phyloP scores from a whole-genome alignment of 2,113 vertebrate genomes.

The Rhabdomys dilectus region DNA sequence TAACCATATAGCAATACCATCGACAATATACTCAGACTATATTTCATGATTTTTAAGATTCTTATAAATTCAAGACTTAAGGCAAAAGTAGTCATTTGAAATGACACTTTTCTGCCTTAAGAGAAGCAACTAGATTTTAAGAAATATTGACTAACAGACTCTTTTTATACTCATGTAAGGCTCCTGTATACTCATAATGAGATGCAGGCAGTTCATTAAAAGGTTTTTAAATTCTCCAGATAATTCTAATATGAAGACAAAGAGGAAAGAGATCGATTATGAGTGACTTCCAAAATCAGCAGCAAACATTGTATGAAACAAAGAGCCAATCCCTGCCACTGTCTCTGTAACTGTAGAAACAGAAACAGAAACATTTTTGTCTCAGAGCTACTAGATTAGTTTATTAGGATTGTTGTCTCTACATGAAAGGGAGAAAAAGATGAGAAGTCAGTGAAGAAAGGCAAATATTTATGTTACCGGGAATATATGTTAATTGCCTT shows the following conservation, averaged over 20 bases:
- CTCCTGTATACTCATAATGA: background rate
- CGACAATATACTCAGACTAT: background rate
- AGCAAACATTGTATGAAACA: background rate
- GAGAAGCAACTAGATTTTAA: background rate
- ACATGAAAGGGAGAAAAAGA: background rate
- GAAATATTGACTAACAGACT: background rate
- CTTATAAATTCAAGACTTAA: background rate
- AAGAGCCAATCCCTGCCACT: background rate
- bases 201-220: background rate
- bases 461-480: background rate
- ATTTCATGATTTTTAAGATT: background rate
- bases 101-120: background rate
- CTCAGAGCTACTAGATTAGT: background rate
- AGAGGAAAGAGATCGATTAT: background rate
- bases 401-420: background rate
- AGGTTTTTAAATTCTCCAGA: background rate
- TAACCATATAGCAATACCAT: background rate
- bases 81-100: background rate
- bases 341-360: background rate
- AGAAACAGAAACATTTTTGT: background rate
- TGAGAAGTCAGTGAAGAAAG: background rate
- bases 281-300: background rate
- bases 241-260: background rate
- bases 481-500: background rate
- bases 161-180: background rate